Evolutionary conservation across 2,888 invertebrate species (phyloP).

Genomic region (Eupelmus urozonus): DNA sequence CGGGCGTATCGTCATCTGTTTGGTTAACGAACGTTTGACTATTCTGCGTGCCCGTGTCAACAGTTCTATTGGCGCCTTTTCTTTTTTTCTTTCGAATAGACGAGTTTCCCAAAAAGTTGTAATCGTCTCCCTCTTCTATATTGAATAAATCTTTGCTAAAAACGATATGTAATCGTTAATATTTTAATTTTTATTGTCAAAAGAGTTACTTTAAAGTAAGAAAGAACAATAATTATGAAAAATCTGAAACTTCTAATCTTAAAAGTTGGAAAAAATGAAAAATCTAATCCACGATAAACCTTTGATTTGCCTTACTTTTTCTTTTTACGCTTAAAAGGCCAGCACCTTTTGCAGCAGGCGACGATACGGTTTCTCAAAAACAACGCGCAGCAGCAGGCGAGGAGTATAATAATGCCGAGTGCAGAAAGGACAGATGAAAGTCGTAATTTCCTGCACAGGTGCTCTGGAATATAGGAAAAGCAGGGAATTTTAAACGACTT

Average conservation of each 20-base stretch:
- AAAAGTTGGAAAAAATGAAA: neutral
- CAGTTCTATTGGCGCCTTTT: constrained; percentile 49
- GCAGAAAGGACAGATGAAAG: constrained; percentile 56
- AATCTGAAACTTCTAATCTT: too few species aligned
- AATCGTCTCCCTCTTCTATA: constrained; percentile 42
- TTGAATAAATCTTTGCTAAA: constrained; percentile 38
- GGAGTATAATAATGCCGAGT: constrained; percentile 58
- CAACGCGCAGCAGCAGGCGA: constrained; percentile 63
- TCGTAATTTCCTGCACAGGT: constrained; percentile 48
- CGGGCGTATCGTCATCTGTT: constrained; percentile 39
- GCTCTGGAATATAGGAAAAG: constrained; percentile 28
- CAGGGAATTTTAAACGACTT: neutral
- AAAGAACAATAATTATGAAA: too few species aligned
- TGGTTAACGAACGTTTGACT: constrained; percentile 39
- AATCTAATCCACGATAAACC: too few species aligned
- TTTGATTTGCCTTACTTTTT: constrained; percentile 23
- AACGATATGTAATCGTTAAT: neutral
- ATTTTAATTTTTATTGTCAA: neutral
- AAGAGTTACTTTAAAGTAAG: neutral
- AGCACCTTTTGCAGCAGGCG: constrained; percentile 53
- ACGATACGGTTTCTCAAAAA: constrained; percentile 61
- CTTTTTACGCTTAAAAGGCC: constrained; percentile 17
- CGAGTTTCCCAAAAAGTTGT: neutral
- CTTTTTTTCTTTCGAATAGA: neutral
- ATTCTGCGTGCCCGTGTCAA: constrained; percentile 58